phyloP scores from a whole-genome alignment of 2,113 vertebrate species.

The Toxotes jaculatrix region DNA sequence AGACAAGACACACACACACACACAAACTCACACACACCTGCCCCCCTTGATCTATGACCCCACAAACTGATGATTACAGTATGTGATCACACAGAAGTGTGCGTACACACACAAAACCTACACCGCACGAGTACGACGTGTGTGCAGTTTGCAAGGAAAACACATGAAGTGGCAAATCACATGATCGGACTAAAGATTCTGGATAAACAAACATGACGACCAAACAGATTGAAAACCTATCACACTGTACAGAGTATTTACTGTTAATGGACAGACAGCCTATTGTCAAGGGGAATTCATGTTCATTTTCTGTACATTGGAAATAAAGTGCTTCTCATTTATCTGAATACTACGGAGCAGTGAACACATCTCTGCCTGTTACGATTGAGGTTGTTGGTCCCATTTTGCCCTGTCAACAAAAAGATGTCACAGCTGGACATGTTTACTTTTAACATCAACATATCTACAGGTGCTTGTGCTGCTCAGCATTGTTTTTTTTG shows the following conservation, averaged over 20 bases:
- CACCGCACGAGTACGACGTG: constrained; percentile 7
- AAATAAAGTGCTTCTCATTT: constrained; percentile 38
- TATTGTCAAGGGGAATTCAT: constrained; percentile 25
- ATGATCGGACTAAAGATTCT: background rate
- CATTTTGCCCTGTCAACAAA: constrained; percentile 40
- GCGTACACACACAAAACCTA: background rate
- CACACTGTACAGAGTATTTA: background rate
- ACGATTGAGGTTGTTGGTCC: background rate
- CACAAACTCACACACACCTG: constrained; percentile 43
- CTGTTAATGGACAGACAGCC: background rate
- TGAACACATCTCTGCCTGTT: constrained; percentile 16
- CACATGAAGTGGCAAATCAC: constrained; percentile 9
- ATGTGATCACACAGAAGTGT: background rate
- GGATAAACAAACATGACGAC: constrained; percentile 18
- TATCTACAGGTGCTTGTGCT: background rate
- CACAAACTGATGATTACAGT: constrained; percentile 30
- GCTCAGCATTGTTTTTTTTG: background rate
- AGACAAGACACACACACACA: constrained; percentile 7
- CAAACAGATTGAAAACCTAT: background rate
- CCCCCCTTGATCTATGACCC: constrained; percentile 57
- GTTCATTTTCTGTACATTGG: constrained; percentile 30
- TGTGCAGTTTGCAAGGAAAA: constrained; percentile 36
- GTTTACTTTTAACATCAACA: constrained; percentile 11
- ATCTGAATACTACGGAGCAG: constrained; percentile 7
- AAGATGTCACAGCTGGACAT: background rate